These are phyloP conservation scores for Holothuria glaberrima DNA, from an alignment of 35 echinoderm and acorn worm species.

Conservation along the genomic window DNA sequence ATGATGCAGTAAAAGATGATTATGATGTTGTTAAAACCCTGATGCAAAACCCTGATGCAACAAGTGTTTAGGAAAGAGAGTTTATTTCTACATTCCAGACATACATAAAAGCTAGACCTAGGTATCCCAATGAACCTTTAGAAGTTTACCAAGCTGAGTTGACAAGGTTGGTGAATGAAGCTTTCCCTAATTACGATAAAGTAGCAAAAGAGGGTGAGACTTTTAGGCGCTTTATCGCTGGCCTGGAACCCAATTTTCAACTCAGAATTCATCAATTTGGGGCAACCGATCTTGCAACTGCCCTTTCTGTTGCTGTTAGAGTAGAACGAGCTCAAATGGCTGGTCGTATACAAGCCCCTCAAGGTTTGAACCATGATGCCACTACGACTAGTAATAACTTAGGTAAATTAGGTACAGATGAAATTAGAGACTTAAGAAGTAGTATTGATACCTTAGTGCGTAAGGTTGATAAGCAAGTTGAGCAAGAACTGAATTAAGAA, in stretches of 20 bases:
- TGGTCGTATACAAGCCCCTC: conserved; percentile 12
- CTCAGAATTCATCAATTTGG: background rate
- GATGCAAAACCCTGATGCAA: too few species aligned
- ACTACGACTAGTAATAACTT: background rate
- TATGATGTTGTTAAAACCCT: background rate
- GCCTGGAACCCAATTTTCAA: background rate
- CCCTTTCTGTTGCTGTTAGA: too few species aligned
- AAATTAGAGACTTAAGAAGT: too few species aligned
- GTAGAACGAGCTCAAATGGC: too few species aligned
- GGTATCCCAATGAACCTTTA: too few species aligned
- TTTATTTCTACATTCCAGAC: conserved; percentile 41
- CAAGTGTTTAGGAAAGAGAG: conserved; percentile 2
- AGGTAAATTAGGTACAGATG: background rate
- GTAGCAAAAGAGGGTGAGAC: conserved; percentile 2
- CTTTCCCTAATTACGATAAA: too few species aligned
- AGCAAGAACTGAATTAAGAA: background rate
- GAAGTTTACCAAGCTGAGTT: too few species aligned
- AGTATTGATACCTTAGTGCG: too few species aligned
- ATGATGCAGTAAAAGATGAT: background rate
- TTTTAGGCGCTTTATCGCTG: background rate
- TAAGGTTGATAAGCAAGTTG: background rate
- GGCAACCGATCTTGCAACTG: background rate
- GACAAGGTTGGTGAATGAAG: too few species aligned
- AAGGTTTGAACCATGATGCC: too few species aligned
- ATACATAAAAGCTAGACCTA: too few species aligned